phyloP scores from a whole-genome alignment of 2,888 invertebrate genomes.

The Acrocera orbiculus region DNA sequence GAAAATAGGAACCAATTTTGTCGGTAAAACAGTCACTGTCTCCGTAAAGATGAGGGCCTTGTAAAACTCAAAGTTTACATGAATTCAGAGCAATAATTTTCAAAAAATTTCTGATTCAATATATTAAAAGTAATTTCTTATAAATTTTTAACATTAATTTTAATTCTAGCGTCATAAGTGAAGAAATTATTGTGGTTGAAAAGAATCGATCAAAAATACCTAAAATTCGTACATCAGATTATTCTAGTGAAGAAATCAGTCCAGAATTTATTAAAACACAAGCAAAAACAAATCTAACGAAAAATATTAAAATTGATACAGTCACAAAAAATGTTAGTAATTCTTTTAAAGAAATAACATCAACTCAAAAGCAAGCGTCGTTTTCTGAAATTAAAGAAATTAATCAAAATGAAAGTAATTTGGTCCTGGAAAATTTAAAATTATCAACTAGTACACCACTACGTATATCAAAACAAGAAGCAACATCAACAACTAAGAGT shows the following conservation, averaged over 20 bases:
- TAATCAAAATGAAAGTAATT: conserved; percentile 22
- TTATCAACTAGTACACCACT: conserved; percentile 12
- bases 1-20: no score
- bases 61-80: no score
- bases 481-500: conserved; percentile 3
- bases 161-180: conserved; percentile 23
- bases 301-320: no score
- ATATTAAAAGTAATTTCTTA: no score
- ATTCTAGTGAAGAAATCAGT: conserved; percentile 37
- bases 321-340: no score
- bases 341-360: no score
- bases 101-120: background rate
- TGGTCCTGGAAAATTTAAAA: conserved; percentile 17
- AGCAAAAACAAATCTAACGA: no score
- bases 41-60: no score
- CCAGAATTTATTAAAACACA: conserved; percentile 16
- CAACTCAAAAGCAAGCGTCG: no score
- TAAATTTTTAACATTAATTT: conserved; percentile 1
- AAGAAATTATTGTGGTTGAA: conserved; percentile 24
- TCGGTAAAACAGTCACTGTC: no score
- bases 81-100: conserved; percentile 9
- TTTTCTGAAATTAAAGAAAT: conserved; percentile 21
- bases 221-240: conserved; percentile 34
- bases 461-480: background rate
- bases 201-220: no score